These are phyloP conservation scores for Tipula confusa DNA, from an alignment of 2,888 invertebrate genomes.

Conservation along the genomic window DNA sequence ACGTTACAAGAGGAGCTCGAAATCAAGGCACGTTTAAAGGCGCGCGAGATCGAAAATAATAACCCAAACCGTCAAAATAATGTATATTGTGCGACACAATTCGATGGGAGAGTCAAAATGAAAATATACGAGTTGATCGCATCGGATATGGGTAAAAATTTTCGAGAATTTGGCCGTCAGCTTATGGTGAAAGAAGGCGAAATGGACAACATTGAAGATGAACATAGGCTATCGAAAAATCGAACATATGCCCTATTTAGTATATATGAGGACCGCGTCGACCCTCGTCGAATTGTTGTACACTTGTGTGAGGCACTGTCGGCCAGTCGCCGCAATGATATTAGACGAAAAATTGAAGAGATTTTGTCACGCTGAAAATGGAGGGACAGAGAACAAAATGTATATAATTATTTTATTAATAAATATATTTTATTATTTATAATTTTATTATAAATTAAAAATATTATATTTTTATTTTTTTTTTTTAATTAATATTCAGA, in stretches of 20 bases:
- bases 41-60: neutral
- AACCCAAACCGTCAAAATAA: neutral
- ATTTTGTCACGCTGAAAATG: neutral
- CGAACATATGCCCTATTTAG: slow-evolving; percentile 42
- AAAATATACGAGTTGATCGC: slow-evolving; percentile 42
- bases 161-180: slow-evolving; percentile 45
- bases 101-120: neutral
- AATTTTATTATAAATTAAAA: slow-evolving; percentile 9
- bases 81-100: neutral
- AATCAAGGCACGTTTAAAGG: neutral
- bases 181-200: slow-evolving; percentile 41
- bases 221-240: slow-evolving; percentile 41
- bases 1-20: neutral
- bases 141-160: slow-evolving; percentile 43
- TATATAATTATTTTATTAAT: neutral
- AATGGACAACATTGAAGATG: slow-evolving; percentile 43
- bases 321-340: slow-evolving; percentile 40
- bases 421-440: slow-evolving; percentile 20
- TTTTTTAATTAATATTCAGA: neutral
- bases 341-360: slow-evolving; percentile 35
- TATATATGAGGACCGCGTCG: slow-evolving; percentile 42
- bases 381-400: neutral
- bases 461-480: neutral
- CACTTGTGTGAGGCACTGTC: slow-evolving; percentile 40
- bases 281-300: slow-evolving; percentile 38